A percentile compares a stretch with the other conserved stretches of the same genome.
Evolutionary conservation across 2,797 vertebrate species (phyloP).

Genomic region (Sebastes steindachneri): DNA sequence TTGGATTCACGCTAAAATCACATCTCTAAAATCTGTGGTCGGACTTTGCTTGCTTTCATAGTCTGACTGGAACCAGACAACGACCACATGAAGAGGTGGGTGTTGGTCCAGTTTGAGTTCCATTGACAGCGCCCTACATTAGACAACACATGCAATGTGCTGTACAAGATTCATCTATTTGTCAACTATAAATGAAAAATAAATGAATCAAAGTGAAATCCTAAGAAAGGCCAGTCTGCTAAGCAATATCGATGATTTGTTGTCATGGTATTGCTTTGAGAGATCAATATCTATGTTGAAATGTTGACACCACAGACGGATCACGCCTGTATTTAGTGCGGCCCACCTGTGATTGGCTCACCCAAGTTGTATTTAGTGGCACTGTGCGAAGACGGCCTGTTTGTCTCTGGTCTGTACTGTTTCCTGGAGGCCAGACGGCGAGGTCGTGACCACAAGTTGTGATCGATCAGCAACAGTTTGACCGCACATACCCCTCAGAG

Average conservation of each 20-base stretch:
- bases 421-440: slow-evolving; percentile 29
- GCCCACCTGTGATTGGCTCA: background rate
- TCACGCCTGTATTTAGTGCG: background rate
- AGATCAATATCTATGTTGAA: background rate
- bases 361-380: background rate
- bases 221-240: rapidly evolving
- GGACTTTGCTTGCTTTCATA: background rate
- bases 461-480: slow-evolving; percentile 29
- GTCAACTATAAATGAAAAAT: background rate
- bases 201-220: background rate
- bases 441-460: slow-evolving; percentile 34
- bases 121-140: background rate
- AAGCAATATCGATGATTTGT: background rate
- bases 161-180: too few relatives aligned
- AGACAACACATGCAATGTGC: background rate
- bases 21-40: background rate
- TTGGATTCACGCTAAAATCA: background rate
- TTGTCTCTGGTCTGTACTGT: slow-evolving; percentile 2
- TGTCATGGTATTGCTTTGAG: background rate
- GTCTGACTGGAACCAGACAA: background rate
- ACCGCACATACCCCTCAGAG: slow-evolving; percentile 13
- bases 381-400: background rate
- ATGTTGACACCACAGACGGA: background rate
- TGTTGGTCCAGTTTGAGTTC: background rate
- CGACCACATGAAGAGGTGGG: background rate